Percentiles rank a stretch among this genome's conserved stretches.
Evolutionary conservation across 2,113 vertebrate species (phyloP).

Genomic region (Perca schrenkii): DNA sequence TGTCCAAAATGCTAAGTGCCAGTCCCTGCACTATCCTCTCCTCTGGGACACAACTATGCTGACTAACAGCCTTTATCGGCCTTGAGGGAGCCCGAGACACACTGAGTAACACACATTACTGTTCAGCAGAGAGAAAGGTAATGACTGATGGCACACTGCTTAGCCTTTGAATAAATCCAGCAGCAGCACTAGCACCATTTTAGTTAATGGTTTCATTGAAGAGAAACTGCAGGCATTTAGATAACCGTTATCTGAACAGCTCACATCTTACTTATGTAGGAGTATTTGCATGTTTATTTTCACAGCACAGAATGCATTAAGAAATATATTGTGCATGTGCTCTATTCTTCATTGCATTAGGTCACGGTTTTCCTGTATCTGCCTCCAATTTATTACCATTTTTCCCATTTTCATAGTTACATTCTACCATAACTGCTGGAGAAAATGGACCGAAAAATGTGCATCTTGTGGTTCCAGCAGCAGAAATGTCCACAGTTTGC

Average conservation of each 20-base stretch:
- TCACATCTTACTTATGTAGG: neutral
- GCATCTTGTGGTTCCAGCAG: neutral
- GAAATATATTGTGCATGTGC: neutral
- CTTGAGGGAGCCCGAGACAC: constrained; percentile 29
- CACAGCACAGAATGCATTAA: neutral
- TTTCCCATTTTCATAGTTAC: neutral
- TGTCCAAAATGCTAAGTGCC: constrained; percentile 31
- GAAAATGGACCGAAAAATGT: constrained; percentile 1
- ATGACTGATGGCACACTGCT: constrained; percentile 25
- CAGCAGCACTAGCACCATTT: neutral
- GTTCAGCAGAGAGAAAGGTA: constrained; percentile 31
- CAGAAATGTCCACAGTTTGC: neutral
- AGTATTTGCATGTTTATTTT: neutral
- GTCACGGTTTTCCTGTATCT: neutral
- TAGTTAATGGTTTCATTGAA: neutral
- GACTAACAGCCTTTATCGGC: constrained; percentile 52
- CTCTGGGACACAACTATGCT: constrained; percentile 53
- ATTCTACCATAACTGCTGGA: neutral
- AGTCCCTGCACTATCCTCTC: constrained; percentile 26
- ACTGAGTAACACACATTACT: constrained; percentile 14
- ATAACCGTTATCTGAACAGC: neutral
- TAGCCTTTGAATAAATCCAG: constrained; percentile 24
- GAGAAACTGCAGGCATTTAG: neutral
- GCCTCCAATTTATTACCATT: neutral
- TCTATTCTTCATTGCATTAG: neutral